phyloP scores from a whole-genome alignment of 2,888 invertebrate genomes.

The Eustalomyia histrio region DNA sequence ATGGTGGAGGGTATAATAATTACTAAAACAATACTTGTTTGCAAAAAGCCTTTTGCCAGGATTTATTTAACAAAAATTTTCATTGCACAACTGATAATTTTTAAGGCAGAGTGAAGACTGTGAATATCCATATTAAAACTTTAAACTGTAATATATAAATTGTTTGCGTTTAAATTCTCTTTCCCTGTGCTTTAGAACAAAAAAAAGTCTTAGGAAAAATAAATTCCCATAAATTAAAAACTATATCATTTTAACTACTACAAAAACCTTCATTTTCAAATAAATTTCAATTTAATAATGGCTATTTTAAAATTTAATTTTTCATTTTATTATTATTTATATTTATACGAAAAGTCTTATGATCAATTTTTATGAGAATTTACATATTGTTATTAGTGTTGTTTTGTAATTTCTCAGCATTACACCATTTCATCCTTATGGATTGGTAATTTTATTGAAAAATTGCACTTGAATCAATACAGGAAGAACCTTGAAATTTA shows the following conservation, averaged over 20 bases:
- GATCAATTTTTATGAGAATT: constrained; percentile 12
- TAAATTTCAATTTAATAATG: constrained; percentile 32
- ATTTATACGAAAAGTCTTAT: not conserved
- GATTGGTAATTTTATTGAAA: constrained; percentile 26
- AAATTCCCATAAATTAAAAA: not conserved
- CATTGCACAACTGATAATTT: too few relatives aligned
- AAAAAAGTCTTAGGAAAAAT: not conserved
- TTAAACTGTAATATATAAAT: not conserved
- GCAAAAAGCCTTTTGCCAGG: too few relatives aligned
- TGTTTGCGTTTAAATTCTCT: not conserved
- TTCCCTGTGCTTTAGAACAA: not conserved
- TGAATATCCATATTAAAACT: too few relatives aligned
- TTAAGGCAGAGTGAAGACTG: too few relatives aligned
- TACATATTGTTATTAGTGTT: constrained; percentile 13
- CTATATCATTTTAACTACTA: constrained; percentile 6
- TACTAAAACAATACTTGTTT: too few relatives aligned
- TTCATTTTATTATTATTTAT: not conserved
- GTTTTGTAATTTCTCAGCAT: not conserved
- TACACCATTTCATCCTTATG: not conserved
- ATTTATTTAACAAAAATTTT: too few relatives aligned
- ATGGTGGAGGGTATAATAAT: too few relatives aligned
- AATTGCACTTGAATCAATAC: constrained; percentile 50
- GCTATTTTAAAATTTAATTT: constrained; percentile 1
- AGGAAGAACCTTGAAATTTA: constrained; percentile 55
- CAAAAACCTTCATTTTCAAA: constrained; percentile 11